phyloP scores from a whole-genome alignment of 2,797 vertebrate species.

The Anas capensis region DNA sequence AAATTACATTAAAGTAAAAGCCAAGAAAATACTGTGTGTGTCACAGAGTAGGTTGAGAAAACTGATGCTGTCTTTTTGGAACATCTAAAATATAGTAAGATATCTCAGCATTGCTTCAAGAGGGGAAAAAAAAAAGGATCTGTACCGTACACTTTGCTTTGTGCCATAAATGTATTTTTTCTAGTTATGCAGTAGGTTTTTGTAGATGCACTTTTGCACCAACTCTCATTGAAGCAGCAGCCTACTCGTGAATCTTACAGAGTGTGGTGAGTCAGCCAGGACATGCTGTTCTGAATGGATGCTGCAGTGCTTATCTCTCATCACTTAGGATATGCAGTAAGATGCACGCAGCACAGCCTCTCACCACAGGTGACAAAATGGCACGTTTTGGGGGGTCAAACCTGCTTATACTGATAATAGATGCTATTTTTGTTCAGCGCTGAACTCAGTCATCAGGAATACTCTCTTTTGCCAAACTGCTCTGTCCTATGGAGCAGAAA shows the following conservation, averaged over 20 bases:
- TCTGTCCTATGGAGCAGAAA: neutral
- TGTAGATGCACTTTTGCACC: neutral
- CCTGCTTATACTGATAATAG: neutral
- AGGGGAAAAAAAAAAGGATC: neutral
- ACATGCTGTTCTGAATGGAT: neutral
- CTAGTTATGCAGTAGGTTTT: accelerated
- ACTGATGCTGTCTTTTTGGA: neutral
- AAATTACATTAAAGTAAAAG: neutral
- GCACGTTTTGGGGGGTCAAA: neutral
- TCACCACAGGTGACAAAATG: neutral
- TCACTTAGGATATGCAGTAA: neutral
- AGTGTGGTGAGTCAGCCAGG: neutral
- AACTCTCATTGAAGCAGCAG: neutral
- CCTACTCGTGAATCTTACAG: neutral
- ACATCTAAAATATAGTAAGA: neutral
- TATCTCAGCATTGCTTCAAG: neutral
- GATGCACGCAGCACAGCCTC: neutral
- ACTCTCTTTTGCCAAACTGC: neutral
- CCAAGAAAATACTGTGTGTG: neutral
- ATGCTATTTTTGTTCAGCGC: neutral
- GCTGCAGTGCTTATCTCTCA: neutral
- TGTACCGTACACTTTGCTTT: neutral
- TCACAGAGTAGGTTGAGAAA: neutral
- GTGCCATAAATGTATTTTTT: neutral
- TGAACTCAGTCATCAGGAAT: neutral